phyloP scores from a whole-genome alignment of 2,113 vertebrate genomes.

The Leucosticte australis region DNA sequence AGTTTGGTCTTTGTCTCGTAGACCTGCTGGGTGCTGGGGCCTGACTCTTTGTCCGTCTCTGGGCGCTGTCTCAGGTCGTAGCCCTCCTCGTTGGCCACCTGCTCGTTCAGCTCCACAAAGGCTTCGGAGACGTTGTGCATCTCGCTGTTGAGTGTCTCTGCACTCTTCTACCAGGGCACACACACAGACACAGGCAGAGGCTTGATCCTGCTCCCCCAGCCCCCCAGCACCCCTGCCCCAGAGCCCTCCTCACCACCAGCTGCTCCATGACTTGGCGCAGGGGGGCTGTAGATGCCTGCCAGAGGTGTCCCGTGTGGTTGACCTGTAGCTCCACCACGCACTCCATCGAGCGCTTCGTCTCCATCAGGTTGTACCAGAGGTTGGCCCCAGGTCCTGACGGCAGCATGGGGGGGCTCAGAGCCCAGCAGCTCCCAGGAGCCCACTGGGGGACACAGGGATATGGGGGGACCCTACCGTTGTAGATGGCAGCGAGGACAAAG shows the following conservation, averaged over 20 bases:
- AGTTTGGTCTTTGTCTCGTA: conserved; percentile 76
- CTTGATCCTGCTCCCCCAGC: accelerated
- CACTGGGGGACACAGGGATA: accelerated
- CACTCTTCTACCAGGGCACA: conserved; percentile 50
- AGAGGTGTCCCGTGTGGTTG: conserved; percentile 74
- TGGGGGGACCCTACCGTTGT: conserved; percentile 65
- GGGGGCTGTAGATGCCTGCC: conserved; percentile 69
- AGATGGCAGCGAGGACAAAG: conserved; percentile 75
- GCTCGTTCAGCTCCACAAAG: conserved; percentile 77
- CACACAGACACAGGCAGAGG: neutral
- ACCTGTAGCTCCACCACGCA: conserved; percentile 87
- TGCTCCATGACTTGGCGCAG: conserved; percentile 70
- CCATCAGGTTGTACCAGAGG: conserved; percentile 77
- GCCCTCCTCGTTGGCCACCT: conserved; percentile 75
- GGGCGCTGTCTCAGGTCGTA: neutral
- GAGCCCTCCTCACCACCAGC: conserved; percentile 71
- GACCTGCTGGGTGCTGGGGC: conserved; percentile 74
- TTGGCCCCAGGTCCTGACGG: conserved; percentile 81
- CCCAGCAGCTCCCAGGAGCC: accelerated
- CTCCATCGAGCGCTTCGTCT: conserved; percentile 77
- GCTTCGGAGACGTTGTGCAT: conserved; percentile 25
- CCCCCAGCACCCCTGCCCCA: neutral
- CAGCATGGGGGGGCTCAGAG: neutral
- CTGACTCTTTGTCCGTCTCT: accelerated
- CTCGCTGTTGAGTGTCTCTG: conserved; percentile 51